Conservation (phyloP, 2,797 vertebrate genomes). For the Lacerta agilis region DNA sequence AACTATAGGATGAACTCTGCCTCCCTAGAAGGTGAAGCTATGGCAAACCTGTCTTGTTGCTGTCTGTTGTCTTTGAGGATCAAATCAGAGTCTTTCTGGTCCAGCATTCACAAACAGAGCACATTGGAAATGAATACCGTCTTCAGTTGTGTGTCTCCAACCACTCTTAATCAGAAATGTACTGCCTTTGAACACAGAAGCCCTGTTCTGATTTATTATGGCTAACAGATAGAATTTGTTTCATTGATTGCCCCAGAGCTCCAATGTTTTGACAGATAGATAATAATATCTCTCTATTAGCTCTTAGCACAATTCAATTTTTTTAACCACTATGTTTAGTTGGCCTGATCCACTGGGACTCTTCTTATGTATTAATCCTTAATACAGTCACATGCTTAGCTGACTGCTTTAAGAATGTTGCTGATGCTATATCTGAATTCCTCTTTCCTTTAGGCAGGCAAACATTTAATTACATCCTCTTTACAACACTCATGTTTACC, state of each 20-base stretch:
- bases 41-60: not conserved
- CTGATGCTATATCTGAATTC: not conserved
- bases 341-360: too few relatives aligned
- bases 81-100: not conserved
- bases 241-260: not conserved
- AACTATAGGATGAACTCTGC: not conserved
- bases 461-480: not conserved
- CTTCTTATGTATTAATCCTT: too few relatives aligned
- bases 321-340: not conserved
- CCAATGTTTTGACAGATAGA: not conserved
- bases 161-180: not conserved
- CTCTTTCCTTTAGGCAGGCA: not conserved
- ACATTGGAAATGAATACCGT: not conserved
- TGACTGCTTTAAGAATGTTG: conserved; percentile 7
- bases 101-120: not conserved
- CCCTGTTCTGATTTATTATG: not conserved
- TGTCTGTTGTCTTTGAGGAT: not conserved
- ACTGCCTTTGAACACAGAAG: not conserved
- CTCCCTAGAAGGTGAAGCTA: not conserved
- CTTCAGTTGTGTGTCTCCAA: not conserved
- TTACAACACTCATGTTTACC: not conserved
- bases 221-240: not conserved
- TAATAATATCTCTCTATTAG: not conserved
- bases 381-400: not conserved
- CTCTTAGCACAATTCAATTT: not conserved